Evolutionary conservation across 1,140 invertebrate species (phyloP), one percentile per base, ranked within the genome.

Genomic region (Scaptodrosophila lebanonensis): DNA sequence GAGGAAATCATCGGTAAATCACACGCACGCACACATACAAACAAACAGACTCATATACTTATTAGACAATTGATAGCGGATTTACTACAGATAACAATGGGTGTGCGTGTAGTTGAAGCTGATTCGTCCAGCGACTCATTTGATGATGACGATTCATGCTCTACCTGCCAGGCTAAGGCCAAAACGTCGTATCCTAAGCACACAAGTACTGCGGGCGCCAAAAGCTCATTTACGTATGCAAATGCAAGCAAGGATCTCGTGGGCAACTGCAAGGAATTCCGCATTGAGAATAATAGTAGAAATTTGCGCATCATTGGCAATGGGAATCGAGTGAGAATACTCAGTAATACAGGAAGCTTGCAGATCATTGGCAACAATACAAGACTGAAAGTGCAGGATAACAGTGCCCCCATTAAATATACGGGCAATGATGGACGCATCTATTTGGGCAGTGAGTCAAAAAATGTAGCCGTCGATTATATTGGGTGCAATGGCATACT

Each of bases 341-440:
- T 62, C 2, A 56, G 42, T 3, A 86, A 86, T 36, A 36, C 58
- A 3, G 84, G 79, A 5, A 69, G 36, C 6, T 38, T 86, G 15
- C 64, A 83, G 15, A 56, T 86, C 16, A 83, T 86, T 35, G 84
- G 84, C 25, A 86, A 86, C 18, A 43, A 47, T 38, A 84, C 64
- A 18, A 51, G 82, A 25, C 44, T 86, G 2, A 86, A 86, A 51
- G 86, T 86, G 4, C 62, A 66, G 12, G 58, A 45, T 11, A 86
- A 86, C 12, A 65, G 47, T 17, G 84, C 82, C 1, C 3, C 43
- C 2, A 56, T 86, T 2, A 66, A 69, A 38, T 86, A 86, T 30
- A 86, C 72, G 7, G 84, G 84, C 2, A 86, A 86, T 25, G 72
- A 84, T 58, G 84, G 84, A 2, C 56, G 77, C n/a, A 83, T 86